Evolutionary conservation across 2,797 vertebrate species (phyloP).

Genomic region (Poecilia gillii): DNA sequence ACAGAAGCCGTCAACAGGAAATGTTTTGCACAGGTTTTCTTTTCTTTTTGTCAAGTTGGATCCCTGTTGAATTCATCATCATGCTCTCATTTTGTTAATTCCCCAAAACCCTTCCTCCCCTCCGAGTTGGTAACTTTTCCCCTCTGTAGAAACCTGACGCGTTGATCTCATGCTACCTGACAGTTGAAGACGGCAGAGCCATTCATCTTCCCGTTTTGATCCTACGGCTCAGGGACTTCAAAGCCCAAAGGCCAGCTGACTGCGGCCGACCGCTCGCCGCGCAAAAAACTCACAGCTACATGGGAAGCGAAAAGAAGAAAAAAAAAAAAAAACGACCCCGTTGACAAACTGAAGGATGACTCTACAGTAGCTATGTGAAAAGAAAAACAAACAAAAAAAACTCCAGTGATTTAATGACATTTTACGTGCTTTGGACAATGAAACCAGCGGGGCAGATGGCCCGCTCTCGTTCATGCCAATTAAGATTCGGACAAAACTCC

Average conservation of each 20-base stretch:
- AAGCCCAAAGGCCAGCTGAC: conserved; percentile 48
- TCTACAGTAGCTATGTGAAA: conserved; percentile 4
- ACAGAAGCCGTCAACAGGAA: neutral
- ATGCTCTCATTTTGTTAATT: conserved; percentile 38
- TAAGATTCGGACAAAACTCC: conserved; percentile 41
- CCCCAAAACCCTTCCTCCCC: conserved; percentile 32
- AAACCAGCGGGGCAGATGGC: conserved; percentile 27
- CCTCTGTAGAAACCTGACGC: conserved; percentile 44
- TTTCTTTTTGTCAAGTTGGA: neutral
- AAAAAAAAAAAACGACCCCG: conserved; percentile 10
- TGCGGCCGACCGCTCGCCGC: conserved; percentile 24
- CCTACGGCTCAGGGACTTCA: conserved; percentile 51
- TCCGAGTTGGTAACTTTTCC: conserved; percentile 29
- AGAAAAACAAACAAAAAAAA: conserved; percentile 5
- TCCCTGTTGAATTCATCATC: neutral
- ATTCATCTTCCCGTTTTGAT: conserved; percentile 68
- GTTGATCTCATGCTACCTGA: conserved; percentile 63
- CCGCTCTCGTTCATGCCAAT: conserved; percentile 30
- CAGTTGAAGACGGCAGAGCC: conserved; percentile 40
- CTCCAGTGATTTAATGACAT: conserved; percentile 47
- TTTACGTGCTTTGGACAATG: conserved; percentile 24
- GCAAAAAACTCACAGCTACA: conserved; percentile 37
- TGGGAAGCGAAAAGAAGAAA: neutral
- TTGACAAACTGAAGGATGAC: conserved; percentile 7
- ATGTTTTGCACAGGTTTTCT: neutral